Percentiles rank a stretch among this genome's conserved stretches.
phyloP scores from a whole-genome alignment of 2,888 invertebrate species.

The Rhingia rostrata region DNA sequence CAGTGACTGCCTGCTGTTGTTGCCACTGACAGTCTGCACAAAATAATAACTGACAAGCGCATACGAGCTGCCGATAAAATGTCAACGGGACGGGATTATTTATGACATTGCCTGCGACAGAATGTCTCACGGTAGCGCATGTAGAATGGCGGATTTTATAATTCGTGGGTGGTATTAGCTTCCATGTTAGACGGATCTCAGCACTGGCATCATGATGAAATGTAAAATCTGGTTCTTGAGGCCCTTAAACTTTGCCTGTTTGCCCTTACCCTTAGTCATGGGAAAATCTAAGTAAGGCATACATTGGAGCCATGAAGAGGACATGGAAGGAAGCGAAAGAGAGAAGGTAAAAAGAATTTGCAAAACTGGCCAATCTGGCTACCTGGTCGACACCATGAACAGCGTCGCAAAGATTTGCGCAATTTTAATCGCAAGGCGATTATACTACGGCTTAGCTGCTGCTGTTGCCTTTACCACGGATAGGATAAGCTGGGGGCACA shows the following conservation, averaged over 20 bases:
- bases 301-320: neutral
- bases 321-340: neutral
- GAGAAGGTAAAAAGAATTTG: conserved; percentile 43
- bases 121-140: conserved; percentile 19
- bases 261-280: conserved; percentile 51
- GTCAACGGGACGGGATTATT: conserved; percentile 52
- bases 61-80: conserved; percentile 34
- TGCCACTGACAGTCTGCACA: conserved; percentile 2
- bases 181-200: neutral
- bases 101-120: conserved; percentile 45
- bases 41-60: neutral
- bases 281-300: conserved; percentile 17
- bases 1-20: conserved; percentile 42
- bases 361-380: conserved; percentile 64
- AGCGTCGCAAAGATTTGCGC: conserved; percentile 53
- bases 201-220: conserved; percentile 2
- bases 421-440: conserved; percentile 59
- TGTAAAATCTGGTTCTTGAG: conserved; percentile 27
- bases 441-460: conserved; percentile 40
- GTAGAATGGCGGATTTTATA: neutral
- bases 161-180: conserved; percentile 56
- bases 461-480: conserved; percentile 36
- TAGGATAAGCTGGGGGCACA: conserved; percentile 49
- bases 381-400: conserved; percentile 45
- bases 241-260: conserved; percentile 47